Evolutionary conservation across 2,888 invertebrate species (phyloP), one percentile per base, ranked within the genome.

Genomic region (Heterodera filipjevi): DNA sequence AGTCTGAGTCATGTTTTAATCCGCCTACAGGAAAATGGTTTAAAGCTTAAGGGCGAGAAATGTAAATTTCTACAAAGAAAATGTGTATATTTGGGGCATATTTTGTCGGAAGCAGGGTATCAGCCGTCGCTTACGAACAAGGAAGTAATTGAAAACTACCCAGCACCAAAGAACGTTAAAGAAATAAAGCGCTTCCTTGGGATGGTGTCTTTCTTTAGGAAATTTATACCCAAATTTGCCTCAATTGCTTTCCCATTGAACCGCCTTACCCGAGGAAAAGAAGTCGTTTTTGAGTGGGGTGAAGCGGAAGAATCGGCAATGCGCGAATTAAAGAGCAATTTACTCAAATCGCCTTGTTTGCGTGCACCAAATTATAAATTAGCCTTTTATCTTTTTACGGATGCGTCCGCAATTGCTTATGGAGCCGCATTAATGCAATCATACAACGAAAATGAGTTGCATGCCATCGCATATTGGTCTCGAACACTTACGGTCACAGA

Each of bases 101-200:
- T 53, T 22, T 12, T 77, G 10, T 10, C 33, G 8, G 22, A n/a
- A 27, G 10, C 8, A 2, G 77, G 77, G n/a, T 72, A 72, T 27
- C 30, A 30, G 32, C 77, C 77, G 30, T 19, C 71, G 12, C 12
- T n/a, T 22, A 33, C 14, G 12, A 77, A 77, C 19, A 22, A 64
- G 6, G 35, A 27, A 70, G 59, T 71, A 10, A 79, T 79, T n/a
- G 27, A 74, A 14, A 49, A 33, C 1, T 64, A 82, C 14, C 72
- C 71, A 2, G n/a, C 12, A 14, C 82, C 81, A 5, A 59, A 49
- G 71, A 70, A 82, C n/a, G 32, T 68, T 14, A 77, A 79, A 22
- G 83, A 80, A 44, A 53, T 85, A 2, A 68, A 78, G 33, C 30
- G 75, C 2, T 59, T 85, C 27, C 46, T 85, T 3, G 85, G 83